Base-by-base conservation (phyloP, 2,888 invertebrate genomes). In the Zaprionus lineosus region DNA sequence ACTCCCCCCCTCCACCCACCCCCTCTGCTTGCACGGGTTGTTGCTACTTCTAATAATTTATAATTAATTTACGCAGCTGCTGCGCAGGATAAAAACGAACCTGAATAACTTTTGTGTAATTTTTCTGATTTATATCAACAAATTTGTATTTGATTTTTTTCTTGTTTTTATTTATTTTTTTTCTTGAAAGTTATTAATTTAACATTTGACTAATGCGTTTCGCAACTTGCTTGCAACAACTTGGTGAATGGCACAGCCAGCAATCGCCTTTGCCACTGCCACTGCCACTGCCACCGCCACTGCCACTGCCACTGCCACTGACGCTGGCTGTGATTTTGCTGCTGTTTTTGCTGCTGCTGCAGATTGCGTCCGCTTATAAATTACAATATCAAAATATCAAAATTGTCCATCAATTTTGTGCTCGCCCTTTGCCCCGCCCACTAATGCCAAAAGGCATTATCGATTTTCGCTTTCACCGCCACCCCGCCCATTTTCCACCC, bases 41-140 rank as follows among this genome's bases (percentile, higher is more conserved):
- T 33, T 47, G 40, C 53, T 43, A 36, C 47, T 67, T 59, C 40
- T 59, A 68, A 79, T 79, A 79, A 79, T 77, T 84, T 79, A 64
- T 77, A 84, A 79, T 79, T 84, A 84, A 84, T 84, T 79, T 84
- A 52, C 53, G 51, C 84, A 78, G 67, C 78, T 73, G 81, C n/a
- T n/a, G 68, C 51, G 48, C 55, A 33, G 33, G 3, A 48, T 56
- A 44, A 39, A 34, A 9, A 36, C 19, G 39, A 11, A 43, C 43
- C n/a, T n/a, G n/a, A n/a, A n/a, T n/a, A 62, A 61, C 55, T 69
- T 76, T 71, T 59, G 29, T 37, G 18, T 44, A 29, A 24, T 47
- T 34, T 73, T 60, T n/a, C n/a, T n/a, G n/a, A n/a, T n/a, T 41
- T 24, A 24, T 24, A 16, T 52, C 44, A 33, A 37, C 33, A 33